Base-by-base conservation (phyloP, 2,113 vertebrate genomes). In the Megalops atlanticus region DNA sequence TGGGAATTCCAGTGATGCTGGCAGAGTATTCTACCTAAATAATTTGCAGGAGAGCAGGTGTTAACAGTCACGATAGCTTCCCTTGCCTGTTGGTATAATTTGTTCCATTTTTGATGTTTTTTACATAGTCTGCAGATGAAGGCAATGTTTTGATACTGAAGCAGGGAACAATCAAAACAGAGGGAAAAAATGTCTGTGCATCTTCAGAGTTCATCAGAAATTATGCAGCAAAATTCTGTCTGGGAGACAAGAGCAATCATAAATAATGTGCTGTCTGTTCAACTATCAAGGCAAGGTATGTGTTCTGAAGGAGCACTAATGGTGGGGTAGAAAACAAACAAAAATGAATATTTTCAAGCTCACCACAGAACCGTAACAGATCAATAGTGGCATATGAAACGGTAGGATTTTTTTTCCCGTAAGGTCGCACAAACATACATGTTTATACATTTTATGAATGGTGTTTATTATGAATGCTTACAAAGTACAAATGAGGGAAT, bases 91-190 rank as follows among this genome's bases (percentile, higher is more conserved):
- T 64, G 8, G 2, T 24, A 64, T 64, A 27, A 27, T 64, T 64
- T 21, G 10, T 31, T 1, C n/a, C 12, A 11, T 31, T 64, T 31
- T 64, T 45, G 43, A 45, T 45, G 14, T 45, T 0, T 64, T 64
- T 24, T 31, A 15, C 58, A 64, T 8, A 11, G 58, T n/a, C n/a
- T 64, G 58, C 58, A 64, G 58, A 21, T 64, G 58, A 64, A 64
- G 58, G 4, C 10, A 1, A 8, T 27, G 58, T 64, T 64, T 64
- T 64, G 58, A 64, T 64, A 64, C 31, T 31, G 24, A 24, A 64
- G 58, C 58, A 64, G 58, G n/a, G 58, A 64, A n/a, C n/a, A 64
- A 64, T 64, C 58, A 64, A 64, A 64, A 64, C 58, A 64, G 27
- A 54, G 49, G 49, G 49, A 24, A 54, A 54, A 64, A 27, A n/a